Evolutionary conservation across 2,797 vertebrate genomes (phyloP).

Genomic region (Halcyon chelicuti): DNA sequence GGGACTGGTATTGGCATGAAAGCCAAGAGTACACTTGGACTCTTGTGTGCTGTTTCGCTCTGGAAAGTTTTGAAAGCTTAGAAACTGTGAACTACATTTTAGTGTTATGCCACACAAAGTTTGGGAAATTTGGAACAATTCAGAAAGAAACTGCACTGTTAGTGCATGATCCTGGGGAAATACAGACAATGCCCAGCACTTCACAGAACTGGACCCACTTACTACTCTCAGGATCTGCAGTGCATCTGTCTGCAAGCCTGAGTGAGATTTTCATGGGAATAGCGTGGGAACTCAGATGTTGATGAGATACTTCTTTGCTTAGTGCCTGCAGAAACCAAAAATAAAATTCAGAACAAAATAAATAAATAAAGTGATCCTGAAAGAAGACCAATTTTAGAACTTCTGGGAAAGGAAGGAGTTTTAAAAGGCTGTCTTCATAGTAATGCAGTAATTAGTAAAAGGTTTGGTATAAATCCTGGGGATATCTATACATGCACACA

Average conservation of each 20-base stretch:
- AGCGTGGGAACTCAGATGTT: conserved; percentile 2
- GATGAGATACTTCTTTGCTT: not conserved
- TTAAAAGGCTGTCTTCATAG: not conserved
- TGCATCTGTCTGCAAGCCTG: conserved; percentile 4
- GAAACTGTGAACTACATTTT: not conserved
- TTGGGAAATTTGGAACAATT: conserved; percentile 10
- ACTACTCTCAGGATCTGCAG: not conserved
- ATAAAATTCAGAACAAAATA: conserved; percentile 21
- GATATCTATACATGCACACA: not conserved
- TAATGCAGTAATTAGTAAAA: not conserved
- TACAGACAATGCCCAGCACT: not conserved
- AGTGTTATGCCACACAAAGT: not conserved
- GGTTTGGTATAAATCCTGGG: not conserved
- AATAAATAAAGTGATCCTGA: not conserved
- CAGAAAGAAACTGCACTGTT: not conserved
- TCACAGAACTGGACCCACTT: not conserved
- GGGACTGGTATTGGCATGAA: not conserved
- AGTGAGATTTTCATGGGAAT: conserved; percentile 35
- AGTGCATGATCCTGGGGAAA: not conserved
- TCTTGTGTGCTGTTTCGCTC: not conserved
- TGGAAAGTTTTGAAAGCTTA: conserved; percentile 48
- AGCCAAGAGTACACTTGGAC: not conserved
- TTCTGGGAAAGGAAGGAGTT: not conserved
- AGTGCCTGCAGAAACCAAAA: conserved; percentile 15
- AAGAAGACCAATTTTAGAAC: not conserved